phyloP scores from a whole-genome alignment of 2,888 invertebrate species.

The Xylocampa areola region DNA sequence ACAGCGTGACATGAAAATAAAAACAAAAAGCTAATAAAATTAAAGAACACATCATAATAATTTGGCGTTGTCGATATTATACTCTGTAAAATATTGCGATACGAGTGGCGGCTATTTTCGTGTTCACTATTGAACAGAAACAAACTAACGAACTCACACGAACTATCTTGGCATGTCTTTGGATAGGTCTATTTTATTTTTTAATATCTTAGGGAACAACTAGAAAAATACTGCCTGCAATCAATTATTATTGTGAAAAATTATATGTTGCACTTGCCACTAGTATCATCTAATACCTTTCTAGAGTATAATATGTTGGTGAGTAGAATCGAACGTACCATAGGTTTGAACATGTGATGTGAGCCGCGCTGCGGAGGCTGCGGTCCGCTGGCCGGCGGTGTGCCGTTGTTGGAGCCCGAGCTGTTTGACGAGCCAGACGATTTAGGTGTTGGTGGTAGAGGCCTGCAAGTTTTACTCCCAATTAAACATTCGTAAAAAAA shows the following conservation, averaged over 20 bases:
- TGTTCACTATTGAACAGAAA: no score
- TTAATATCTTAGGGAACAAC: no score
- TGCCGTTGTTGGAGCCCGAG: slow-evolving; percentile 89
- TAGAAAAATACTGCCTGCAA: neutral
- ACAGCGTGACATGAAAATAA: slow-evolving; percentile 89
- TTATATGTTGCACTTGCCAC: neutral
- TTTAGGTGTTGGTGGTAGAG: slow-evolving; percentile 95
- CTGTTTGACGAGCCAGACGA: slow-evolving; percentile 91
- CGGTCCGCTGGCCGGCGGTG: slow-evolving; percentile 87
- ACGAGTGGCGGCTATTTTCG: slow-evolving; percentile 4
- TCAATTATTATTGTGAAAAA: no score
- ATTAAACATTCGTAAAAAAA: neutral
- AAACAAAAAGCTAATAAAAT: slow-evolving; percentile 81
- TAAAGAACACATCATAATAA: slow-evolving; percentile 52
- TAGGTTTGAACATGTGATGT: slow-evolving; percentile 96
- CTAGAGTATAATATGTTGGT: slow-evolving; percentile 14
- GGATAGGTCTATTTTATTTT: no score
- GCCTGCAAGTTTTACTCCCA: slow-evolving; percentile 83
- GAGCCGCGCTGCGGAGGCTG: slow-evolving; percentile 95
- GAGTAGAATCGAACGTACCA: slow-evolving; percentile 87
- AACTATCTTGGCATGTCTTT: no score
- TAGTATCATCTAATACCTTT: slow-evolving; percentile 29
- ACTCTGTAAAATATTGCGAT: slow-evolving; percentile 39
- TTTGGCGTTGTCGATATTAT: slow-evolving; percentile 38
- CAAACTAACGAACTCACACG: no score